phyloP scores from a whole-genome alignment of 1,140 invertebrate genomes.

The Druon quercuslanigerum region DNA sequence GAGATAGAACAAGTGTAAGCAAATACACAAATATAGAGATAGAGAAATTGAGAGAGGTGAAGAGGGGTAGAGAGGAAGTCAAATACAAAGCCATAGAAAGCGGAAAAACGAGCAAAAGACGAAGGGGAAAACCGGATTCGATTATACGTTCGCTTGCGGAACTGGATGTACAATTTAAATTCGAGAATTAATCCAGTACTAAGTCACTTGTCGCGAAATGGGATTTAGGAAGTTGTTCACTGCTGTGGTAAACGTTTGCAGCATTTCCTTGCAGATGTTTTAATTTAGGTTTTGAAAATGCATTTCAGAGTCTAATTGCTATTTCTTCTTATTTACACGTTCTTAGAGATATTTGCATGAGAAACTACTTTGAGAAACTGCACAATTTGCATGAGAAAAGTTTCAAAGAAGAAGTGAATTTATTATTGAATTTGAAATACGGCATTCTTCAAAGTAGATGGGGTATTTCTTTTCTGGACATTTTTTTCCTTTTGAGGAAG shows the following conservation, averaged over 20 bases:
- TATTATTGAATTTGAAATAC: too few species aligned
- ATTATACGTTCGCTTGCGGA: conserved; percentile 24
- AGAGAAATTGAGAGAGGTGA: background rate
- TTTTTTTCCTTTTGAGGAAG: too few species aligned
- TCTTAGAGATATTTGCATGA: conserved; percentile 2
- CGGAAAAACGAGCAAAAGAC: conserved; percentile 8
- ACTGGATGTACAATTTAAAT: conserved; percentile 31
- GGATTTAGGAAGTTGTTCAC: conserved; percentile 15
- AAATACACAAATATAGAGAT: background rate
- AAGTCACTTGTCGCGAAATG: conserved; percentile 29
- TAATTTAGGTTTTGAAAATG: background rate
- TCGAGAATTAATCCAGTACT: conserved; percentile 16
- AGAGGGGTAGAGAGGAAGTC: background rate
- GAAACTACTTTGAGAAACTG: background rate
- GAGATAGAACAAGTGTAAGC: background rate
- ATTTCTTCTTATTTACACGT: too few species aligned
- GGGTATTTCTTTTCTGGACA: too few species aligned
- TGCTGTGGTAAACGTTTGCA: conserved; percentile 8
- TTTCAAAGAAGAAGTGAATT: too few species aligned
- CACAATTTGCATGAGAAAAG: too few species aligned
- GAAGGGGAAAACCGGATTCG: conserved; percentile 11
- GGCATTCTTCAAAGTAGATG: too few species aligned
- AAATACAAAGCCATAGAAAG: conserved; percentile 4
- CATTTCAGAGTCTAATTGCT: conserved; percentile 5
- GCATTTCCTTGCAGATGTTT: background rate